Evolutionary conservation across 2,888 invertebrate species (phyloP).

Genomic region (Ectropis crepuscularia): DNA sequence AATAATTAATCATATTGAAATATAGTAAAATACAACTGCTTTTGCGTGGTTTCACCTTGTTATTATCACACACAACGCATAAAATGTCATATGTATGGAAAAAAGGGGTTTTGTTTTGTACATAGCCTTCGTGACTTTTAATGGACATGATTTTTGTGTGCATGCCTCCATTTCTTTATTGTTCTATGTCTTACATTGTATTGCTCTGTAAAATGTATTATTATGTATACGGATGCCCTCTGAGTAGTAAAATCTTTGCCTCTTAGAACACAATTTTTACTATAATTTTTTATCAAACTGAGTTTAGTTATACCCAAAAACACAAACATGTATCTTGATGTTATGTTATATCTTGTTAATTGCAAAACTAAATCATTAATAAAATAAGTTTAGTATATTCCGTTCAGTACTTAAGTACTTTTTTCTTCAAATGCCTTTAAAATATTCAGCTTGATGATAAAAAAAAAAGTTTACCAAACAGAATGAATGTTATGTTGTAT

Average conservation of each 20-base stretch:
- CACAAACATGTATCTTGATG: too few species aligned
- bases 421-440: too few species aligned
- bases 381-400: too few species aligned
- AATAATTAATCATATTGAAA: too few species aligned
- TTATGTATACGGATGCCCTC: conserved; percentile 38
- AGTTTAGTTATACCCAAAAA: too few species aligned
- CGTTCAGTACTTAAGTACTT: too few species aligned
- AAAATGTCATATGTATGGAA: not conserved
- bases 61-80: not conserved
- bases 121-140: conserved; percentile 35
- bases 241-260: not conserved
- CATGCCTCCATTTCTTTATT: conserved; percentile 21
- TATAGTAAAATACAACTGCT: not conserved
- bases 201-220: conserved; percentile 3
- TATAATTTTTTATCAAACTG: too few species aligned
- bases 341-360: too few species aligned
- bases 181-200: conserved; percentile 24
- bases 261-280: not conserved
- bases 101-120: not conserved
- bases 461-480: too few species aligned
- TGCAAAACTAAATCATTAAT: too few species aligned
- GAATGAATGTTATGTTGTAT: too few species aligned
- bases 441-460: too few species aligned
- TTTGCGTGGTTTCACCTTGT: not conserved
- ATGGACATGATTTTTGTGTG: conserved; percentile 16